Percentiles rank a stretch among this genome's conserved stretches.
These are phyloP conservation scores for Lepidonotus clava DNA, from an alignment of 2,888 invertebrate species.

Conservation along the genomic window DNA sequence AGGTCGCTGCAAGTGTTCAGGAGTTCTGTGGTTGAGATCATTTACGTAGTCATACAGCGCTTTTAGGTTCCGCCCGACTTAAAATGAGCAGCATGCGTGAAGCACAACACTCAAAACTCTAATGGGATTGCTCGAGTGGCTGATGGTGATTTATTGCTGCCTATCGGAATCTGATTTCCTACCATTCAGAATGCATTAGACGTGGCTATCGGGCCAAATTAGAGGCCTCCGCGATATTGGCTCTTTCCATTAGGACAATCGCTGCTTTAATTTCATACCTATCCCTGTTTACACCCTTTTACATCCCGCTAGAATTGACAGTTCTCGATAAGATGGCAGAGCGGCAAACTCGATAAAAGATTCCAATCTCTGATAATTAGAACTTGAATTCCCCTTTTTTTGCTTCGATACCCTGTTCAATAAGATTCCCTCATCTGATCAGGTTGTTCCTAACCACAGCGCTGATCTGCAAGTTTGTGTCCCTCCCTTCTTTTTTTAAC, in stretches of 20 bases:
- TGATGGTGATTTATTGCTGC: slow-evolving; percentile 27
- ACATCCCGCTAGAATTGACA: neutral
- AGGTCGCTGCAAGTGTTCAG: no score
- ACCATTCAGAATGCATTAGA: slow-evolving; percentile 27
- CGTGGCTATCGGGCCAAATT: slow-evolving; percentile 27
- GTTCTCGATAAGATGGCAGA: neutral
- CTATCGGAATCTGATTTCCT: slow-evolving; percentile 48
- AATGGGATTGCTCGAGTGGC: slow-evolving; percentile 22
- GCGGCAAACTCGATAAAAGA: neutral
- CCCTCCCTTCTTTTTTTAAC: neutral
- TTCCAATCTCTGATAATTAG: slow-evolving; percentile 2
- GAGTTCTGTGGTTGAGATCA: neutral
- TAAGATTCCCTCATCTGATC: neutral
- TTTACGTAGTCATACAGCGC: slow-evolving; percentile 15
- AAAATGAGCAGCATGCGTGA: slow-evolving; percentile 38
- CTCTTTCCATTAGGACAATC: slow-evolving; percentile 16
- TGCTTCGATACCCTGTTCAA: neutral
- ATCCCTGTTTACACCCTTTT: slow-evolving; percentile 28
- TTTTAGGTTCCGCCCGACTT: neutral
- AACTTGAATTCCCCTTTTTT: neutral
- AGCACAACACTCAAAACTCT: slow-evolving; percentile 43
- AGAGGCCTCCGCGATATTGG: slow-evolving; percentile 16
- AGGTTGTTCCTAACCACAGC: neutral
- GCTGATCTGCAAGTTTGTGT: neutral
- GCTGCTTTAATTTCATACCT: slow-evolving; percentile 22